These are phyloP conservation scores for Rhingia campestris DNA, from an alignment of 2,888 invertebrate genomes.

Conservation along the genomic window DNA sequence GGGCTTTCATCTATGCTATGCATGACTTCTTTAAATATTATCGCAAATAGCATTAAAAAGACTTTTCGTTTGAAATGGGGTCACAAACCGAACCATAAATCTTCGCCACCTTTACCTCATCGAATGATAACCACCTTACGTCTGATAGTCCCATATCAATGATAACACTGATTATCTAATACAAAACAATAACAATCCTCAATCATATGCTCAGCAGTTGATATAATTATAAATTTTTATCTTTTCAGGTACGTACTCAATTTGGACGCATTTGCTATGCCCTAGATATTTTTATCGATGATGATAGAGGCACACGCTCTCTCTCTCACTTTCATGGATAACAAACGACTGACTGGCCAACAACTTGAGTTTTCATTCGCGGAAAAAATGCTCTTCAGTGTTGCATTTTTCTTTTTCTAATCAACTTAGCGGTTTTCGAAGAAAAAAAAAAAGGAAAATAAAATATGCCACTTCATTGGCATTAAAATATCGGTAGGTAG, in stretches of 20 bases:
- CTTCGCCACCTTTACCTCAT: background rate
- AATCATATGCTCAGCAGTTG: constrained; percentile 51
- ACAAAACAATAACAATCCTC: constrained; percentile 30
- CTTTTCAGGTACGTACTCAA: constrained; percentile 42
- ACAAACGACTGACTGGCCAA: constrained; percentile 25
- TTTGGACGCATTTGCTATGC: constrained; percentile 18
- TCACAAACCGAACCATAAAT: background rate
- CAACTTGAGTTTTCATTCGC: constrained; percentile 44
- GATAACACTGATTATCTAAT: background rate
- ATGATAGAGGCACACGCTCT: background rate
- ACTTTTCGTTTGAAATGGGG: background rate
- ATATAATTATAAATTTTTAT: constrained; percentile 25
- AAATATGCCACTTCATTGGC: constrained; percentile 22
- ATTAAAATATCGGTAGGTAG: constrained; percentile 25
- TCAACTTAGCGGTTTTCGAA: constrained; percentile 46
- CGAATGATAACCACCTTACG: background rate
- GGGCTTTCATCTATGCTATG: too few species aligned
- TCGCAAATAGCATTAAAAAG: too few species aligned
- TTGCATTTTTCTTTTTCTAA: constrained; percentile 43
- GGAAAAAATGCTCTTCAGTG: constrained; percentile 33
- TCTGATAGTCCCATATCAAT: background rate
- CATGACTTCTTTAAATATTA: too few species aligned
- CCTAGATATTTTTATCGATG: constrained; percentile 45
- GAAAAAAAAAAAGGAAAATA: constrained; percentile 9
- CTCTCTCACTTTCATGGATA: background rate